Conservation (phyloP, 2,888 invertebrate genomes). For the Cantharis rufa region DNA sequence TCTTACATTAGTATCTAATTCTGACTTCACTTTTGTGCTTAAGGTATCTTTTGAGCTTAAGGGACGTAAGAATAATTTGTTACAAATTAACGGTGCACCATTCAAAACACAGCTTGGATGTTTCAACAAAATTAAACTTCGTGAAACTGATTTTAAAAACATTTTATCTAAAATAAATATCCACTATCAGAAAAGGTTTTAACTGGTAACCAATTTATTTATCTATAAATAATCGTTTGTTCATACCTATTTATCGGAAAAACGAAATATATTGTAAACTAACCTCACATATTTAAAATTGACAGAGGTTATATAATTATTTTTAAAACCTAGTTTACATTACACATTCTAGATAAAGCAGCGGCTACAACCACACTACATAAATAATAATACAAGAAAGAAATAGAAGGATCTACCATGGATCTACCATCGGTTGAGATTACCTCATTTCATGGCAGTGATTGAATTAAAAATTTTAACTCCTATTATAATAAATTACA, state of each 20-base stretch:
- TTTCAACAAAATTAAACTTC: slow-evolving; percentile 23
- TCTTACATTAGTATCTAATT: slow-evolving; percentile 60
- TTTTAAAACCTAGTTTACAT: neutral
- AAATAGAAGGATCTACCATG: too few relatives aligned
- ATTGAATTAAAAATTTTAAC: too few relatives aligned
- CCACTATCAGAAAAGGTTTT: neutral
- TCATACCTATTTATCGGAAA: neutral
- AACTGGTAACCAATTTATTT: too few relatives aligned
- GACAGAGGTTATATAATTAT: neutral
- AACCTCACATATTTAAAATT: neutral
- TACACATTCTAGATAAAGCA: neutral
- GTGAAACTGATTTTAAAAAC: slow-evolving; percentile 32
- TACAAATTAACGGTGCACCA: slow-evolving; percentile 12
- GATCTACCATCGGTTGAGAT: too few relatives aligned
- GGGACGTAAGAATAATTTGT: slow-evolving; percentile 10
- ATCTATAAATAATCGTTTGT: neutral
- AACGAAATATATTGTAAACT: neutral
- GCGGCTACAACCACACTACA: neutral
- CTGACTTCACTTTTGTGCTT: slow-evolving; percentile 32
- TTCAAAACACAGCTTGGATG: slow-evolving; percentile 21
- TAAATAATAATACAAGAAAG: too few relatives aligned
- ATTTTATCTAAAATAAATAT: slow-evolving; percentile 10
- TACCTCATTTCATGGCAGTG: too few relatives aligned
- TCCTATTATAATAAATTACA: too few relatives aligned
- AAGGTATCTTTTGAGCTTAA: slow-evolving; percentile 27